Evolutionary conservation across 2,113 vertebrate species (phyloP).

Genomic region (Ciconia maguari): DNA sequence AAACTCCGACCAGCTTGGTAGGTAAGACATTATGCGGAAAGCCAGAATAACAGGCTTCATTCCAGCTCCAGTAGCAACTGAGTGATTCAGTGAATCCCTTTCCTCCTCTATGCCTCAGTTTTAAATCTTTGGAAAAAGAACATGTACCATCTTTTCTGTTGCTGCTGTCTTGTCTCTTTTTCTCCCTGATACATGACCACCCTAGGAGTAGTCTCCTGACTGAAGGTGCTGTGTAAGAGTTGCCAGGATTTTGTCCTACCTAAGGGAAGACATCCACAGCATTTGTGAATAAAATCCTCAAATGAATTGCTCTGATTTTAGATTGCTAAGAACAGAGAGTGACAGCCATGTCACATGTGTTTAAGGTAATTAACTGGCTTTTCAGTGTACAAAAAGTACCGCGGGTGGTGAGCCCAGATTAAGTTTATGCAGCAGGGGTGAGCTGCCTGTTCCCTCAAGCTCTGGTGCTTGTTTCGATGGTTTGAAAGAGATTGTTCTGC

Average conservation of each 20-base stretch:
- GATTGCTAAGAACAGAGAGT: background rate
- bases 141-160: background rate
- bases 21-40: background rate
- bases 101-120: background rate
- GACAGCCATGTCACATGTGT: background rate
- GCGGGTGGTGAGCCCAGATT: background rate
- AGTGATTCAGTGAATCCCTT: background rate
- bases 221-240: background rate
- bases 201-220: background rate
- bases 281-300: background rate
- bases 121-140: background rate
- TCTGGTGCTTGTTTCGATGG: background rate
- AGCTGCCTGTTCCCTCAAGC: background rate
- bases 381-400: background rate
- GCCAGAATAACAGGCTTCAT: background rate
- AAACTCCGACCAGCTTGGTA: background rate
- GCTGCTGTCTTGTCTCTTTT: background rate
- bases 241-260: background rate
- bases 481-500: background rate
- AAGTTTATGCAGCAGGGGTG: background rate
- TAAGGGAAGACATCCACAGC: background rate
- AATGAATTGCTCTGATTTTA: background rate
- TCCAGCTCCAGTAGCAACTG: background rate
- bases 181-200: background rate
- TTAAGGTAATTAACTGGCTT: background rate